These are phyloP conservation scores for Ametastegia equiseti DNA, from an alignment of 2,888 invertebrate genomes.

Conservation along the genomic window DNA sequence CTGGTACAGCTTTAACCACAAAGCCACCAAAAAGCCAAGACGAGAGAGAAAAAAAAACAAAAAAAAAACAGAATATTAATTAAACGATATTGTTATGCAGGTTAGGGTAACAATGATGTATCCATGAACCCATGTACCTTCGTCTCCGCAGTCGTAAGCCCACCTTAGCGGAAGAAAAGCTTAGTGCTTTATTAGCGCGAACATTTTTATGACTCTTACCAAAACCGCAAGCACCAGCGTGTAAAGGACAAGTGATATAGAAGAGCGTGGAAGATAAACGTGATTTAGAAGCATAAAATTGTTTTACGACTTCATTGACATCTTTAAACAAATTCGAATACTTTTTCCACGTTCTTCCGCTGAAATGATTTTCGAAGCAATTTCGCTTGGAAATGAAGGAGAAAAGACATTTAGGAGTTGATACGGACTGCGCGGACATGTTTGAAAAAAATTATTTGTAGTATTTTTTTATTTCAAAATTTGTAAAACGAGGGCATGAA, in stretches of 20 bases:
- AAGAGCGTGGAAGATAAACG: neutral
- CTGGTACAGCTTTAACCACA: neutral
- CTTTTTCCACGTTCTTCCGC: too few relatives aligned
- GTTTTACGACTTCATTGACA: too few relatives aligned
- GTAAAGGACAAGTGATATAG: neutral
- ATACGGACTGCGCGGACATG: too few relatives aligned
- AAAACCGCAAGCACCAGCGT: neutral
- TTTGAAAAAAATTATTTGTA: too few relatives aligned
- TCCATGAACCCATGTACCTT: neutral
- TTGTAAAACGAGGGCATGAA: too few relatives aligned
- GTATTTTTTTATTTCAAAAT: too few relatives aligned
- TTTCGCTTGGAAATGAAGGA: too few relatives aligned
- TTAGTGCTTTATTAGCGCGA: neutral
- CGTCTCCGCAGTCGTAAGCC: neutral
- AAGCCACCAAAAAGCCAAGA: neutral
- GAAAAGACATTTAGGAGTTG: too few relatives aligned
- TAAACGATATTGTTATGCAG: slow-evolving; percentile 17
- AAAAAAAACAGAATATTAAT: neutral
- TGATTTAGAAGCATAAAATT: neutral
- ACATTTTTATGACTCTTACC: neutral
- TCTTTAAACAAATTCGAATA: too few relatives aligned
- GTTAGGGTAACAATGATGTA: neutral
- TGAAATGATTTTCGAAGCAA: too few relatives aligned
- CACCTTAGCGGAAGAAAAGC: neutral
- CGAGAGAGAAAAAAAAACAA: neutral